A percentile compares a stretch with the other conserved stretches of the same genome.
Conservation (phyloP, 2,113 vertebrate species). For the Leucopsar rothschildi region DNA sequence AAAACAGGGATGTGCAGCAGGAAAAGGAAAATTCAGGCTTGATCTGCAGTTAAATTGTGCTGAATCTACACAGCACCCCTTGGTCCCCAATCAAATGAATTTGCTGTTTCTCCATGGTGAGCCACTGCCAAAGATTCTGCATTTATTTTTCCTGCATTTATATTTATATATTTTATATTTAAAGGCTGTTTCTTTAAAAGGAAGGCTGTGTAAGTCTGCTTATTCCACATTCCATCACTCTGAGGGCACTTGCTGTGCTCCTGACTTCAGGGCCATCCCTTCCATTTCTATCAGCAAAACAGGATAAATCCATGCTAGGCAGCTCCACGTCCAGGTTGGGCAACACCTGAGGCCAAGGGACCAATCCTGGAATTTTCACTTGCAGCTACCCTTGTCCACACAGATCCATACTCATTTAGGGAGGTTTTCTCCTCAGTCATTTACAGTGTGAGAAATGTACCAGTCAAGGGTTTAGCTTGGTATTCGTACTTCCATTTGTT, state of each 20-base stretch:
- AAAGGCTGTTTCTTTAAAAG: not conserved
- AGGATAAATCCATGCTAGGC: not conserved
- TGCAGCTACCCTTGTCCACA: not conserved
- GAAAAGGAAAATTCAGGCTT: not conserved
- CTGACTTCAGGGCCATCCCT: not conserved
- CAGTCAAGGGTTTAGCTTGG: not conserved
- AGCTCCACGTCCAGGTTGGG: fast-evolving
- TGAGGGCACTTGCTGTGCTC: not conserved
- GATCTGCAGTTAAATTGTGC: not conserved
- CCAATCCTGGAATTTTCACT: not conserved
- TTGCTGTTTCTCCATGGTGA: not conserved
- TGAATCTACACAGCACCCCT: not conserved
- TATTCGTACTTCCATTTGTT: not conserved
- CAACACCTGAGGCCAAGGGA: not conserved
- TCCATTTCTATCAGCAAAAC: not conserved
- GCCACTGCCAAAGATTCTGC: not conserved
- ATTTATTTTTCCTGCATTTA: not conserved
- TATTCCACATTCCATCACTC: fast-evolving
- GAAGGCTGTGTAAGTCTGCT: not conserved
- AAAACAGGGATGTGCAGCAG: not conserved
- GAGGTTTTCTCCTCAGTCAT: not conserved
- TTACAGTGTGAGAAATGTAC: not conserved
- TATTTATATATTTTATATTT: not conserved
- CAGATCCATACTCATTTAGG: fast-evolving
- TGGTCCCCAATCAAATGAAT: not conserved